These are phyloP conservation scores for Leiothrix lutea DNA, from an alignment of 2,113 vertebrate species.

Conservation along the genomic window DNA sequence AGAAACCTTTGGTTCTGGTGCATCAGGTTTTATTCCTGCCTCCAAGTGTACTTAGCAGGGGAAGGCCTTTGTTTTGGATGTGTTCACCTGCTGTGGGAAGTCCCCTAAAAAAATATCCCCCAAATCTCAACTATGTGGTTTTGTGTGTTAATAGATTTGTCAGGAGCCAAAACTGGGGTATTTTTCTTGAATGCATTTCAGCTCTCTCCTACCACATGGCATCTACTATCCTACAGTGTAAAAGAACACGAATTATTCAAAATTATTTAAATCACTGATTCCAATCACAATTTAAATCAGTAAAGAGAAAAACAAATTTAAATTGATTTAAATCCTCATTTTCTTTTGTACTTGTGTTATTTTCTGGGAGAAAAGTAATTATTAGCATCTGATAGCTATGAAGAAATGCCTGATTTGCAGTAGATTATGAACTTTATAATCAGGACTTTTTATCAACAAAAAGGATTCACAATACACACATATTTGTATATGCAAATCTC, in stretches of 20 bases:
- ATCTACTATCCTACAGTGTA: background rate
- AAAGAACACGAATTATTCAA: conserved; percentile 19
- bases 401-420: conserved; percentile 24
- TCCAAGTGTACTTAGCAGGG: background rate
- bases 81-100: background rate
- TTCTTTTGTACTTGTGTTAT: conserved; percentile 32
- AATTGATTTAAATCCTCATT: conserved; percentile 26
- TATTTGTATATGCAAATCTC: conserved; percentile 33
- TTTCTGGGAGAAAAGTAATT: conserved; percentile 34
- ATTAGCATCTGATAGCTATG: conserved; percentile 30
- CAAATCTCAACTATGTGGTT: background rate
- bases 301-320: conserved; percentile 47
- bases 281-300: conserved; percentile 30
- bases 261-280: conserved; percentile 53
- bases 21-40: background rate
- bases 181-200: background rate
- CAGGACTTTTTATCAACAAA: conserved; percentile 26
- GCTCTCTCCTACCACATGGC: background rate
- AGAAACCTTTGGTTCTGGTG: background rate
- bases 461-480: conserved; percentile 5
- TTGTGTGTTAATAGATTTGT: background rate
- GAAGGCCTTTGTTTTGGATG: fast-evolving
- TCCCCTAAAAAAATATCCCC: background rate
- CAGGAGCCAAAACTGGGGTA: background rate
- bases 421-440: conserved; percentile 21